Conservation (phyloP, 2,888 invertebrate genomes). For the Folsomia candida region DNA sequence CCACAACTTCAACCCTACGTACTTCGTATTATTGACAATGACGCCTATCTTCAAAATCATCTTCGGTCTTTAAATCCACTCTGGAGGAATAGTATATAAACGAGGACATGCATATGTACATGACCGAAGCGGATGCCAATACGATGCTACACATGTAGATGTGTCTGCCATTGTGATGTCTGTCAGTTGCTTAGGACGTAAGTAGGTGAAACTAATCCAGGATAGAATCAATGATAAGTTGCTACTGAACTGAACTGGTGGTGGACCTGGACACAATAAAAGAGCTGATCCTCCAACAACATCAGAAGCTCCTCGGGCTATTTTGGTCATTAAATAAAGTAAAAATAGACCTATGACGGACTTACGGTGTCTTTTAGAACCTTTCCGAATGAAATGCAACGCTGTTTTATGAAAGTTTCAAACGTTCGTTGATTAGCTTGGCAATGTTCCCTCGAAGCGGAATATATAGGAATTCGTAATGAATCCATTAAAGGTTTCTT, state of each 20-base stretch:
- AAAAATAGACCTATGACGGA: neutral
- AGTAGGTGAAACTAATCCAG: conserved; percentile 2
- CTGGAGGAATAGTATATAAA: too few relatives aligned
- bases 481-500: too few relatives aligned
- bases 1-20: neutral
- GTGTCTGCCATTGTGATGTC: too few relatives aligned
- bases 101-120: too few relatives aligned
- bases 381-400: too few relatives aligned
- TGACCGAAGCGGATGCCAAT: too few relatives aligned
- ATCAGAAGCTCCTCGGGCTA: too few relatives aligned
- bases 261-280: conserved; percentile 3
- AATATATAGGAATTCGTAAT: too few relatives aligned
- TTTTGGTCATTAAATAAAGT: neutral
- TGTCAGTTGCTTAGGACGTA: conserved; percentile 1
- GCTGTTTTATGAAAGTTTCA: neutral
- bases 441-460: too few relatives aligned
- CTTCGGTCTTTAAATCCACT: neutral
- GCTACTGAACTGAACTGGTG: conserved; percentile 2
- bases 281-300: neutral
- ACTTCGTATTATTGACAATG: neutral
- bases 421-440: too few relatives aligned
- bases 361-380: neutral
- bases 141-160: too few relatives aligned
- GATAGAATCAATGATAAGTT: neutral
- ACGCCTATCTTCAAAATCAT: neutral